Base-by-base conservation (phyloP, 1,140 invertebrate species). In the Trinorchestia longiramus region DNA sequence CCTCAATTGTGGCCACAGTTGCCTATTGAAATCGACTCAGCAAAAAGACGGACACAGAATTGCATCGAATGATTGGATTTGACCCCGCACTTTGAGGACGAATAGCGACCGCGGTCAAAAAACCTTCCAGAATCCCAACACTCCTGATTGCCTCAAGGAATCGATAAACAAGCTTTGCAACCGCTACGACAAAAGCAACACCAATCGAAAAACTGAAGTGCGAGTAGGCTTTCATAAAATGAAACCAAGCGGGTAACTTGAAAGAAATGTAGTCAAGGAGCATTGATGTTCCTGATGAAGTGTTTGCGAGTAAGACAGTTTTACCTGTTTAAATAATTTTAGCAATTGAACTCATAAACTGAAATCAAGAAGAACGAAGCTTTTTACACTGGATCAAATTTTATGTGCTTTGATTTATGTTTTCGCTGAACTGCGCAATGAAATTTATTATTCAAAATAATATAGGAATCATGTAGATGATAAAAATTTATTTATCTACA, bases 41-140 rank as follows among this genome's bases (percentile, higher is more conserved):
- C 92, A 94, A 94, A 94, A 94, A 94, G 92, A 94, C 92, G 92
- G 92, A 94, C 92, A 45, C 41, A 43, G 92, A 94, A 94, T 94
- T 94, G 92, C 43, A 43, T 47, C 92, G 92, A 94, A 94, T 94
- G 92, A 94, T 94, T 94, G 92, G 92, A 94, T 94, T 94, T 94
- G 92, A 94, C 92, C 92, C 92, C 44, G 43, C 92, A 94, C 92
- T 94, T 94, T 94, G 92, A 43, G 92, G 36, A 44, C 41, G 92
- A 94, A 94, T 43, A 44, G 43, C 92, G 92, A 47, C 44, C 44
- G 92, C 92, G 92, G 92, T 94, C 92, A 94, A 94, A 94, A 91
- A 94, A 47, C 43, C 43, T 6, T 0, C 43, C 92, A 94, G 92
- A 94, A 94, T 47, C 92, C 92, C 92, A 94, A 94, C 92, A 94